A percentile compares a stretch with the other conserved stretches of the same genome.
phyloP scores from a whole-genome alignment of 2,113 vertebrate species.

The Ageneiosus marmoratus region DNA sequence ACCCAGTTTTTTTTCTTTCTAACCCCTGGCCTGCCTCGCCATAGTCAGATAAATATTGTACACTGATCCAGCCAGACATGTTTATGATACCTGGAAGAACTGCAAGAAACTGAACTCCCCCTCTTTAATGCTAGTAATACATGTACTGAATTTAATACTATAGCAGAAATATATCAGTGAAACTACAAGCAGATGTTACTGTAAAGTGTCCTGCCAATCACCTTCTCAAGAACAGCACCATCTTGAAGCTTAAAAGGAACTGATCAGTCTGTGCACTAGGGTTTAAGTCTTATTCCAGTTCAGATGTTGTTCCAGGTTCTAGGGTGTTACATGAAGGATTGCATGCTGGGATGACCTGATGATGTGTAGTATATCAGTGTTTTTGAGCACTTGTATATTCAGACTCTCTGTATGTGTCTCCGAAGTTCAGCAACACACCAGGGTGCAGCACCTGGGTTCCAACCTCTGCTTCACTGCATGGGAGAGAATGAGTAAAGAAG shows the following conservation, averaged over 20 bases:
- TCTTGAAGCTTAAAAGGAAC: not conserved
- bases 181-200: conserved; percentile 6
- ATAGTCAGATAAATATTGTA: not conserved
- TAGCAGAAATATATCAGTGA: not conserved
- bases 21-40: not conserved
- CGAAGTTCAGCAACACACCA: not conserved
- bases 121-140: not conserved
- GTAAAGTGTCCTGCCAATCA: conserved; percentile 2
- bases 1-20: not conserved
- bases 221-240: not conserved
- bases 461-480: not conserved
- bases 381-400: conserved; percentile 14
- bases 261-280: not conserved
- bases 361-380: not conserved
- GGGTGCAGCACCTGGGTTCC: not conserved
- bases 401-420: not conserved
- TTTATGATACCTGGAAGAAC: conserved; percentile 4
- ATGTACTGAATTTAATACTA: conserved; percentile 1
- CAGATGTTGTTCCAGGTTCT: not conserved
- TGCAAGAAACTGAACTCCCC: not conserved
- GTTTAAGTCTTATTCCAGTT: not conserved
- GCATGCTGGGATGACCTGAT: conserved; percentile 18
- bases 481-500: not conserved
- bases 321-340: not conserved
- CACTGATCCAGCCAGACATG: conserved; percentile 1